Base-by-base conservation (phyloP, 2,888 invertebrate genomes). In the Emmelina monodactyla region DNA sequence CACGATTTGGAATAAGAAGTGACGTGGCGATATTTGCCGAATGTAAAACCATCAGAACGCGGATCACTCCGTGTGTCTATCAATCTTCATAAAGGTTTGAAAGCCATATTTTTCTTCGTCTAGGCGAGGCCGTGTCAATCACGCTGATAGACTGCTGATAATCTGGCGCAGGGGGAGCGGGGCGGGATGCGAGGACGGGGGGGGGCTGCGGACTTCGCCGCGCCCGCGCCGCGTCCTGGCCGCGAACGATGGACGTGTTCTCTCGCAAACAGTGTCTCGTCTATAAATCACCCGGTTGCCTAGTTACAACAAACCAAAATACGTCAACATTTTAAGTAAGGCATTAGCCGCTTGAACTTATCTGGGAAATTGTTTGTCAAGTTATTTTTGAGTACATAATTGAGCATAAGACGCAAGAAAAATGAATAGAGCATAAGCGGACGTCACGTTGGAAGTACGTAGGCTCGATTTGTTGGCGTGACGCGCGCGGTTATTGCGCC, bases 11-110 rank as follows among this genome's bases (percentile, higher is more conserved):
- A 42, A 46, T 43, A 35, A 44, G 39, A 46, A 43, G 37, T 42
- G 46, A 57, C 55, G 49, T 40, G 41, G 50, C 52, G 45, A 54
- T 58, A 54, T 55, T 57, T 51, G 53, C 44, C 43, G 44, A 51
- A 55, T 50, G 49, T 50, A 46, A 49, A 52, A 37, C 46, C 38
- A 35, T 22, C 33, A 45, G 47, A 43, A 47, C 42, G 45, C 51
- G 51, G 48, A 50, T 51, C 55, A 53, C 51, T 46, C 47, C 43
- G 44, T 48, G 43, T 42, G 46, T 41, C 55, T 55, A 76, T 76
- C 73, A 73, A 75, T 75, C 76, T 70, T 67, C 65, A 75, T 75
- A 68, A 64, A 58, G 47, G 57, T 53, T 55, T 56, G 61, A 57
- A 63, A 65, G 69, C 61, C 59, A 69, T 71, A 72, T 73, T 75